phyloP scores from a whole-genome alignment of 2,113 vertebrate species.

The Mus pahari region DNA sequence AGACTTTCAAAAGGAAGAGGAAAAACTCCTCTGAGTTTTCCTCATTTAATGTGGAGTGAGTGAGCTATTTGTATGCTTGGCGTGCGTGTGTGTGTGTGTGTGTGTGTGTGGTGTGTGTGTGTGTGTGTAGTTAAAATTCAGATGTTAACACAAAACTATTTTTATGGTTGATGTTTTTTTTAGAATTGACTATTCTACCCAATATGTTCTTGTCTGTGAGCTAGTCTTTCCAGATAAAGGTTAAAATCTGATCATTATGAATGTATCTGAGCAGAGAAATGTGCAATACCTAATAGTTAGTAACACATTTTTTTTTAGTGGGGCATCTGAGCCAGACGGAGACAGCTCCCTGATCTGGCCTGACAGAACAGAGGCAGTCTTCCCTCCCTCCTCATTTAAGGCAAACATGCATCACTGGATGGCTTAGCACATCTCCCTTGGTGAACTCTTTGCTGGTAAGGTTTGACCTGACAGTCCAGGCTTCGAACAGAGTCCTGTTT shows the following conservation, averaged over 20 bases:
- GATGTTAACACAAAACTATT: background rate
- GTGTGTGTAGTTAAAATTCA: background rate
- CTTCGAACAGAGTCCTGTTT: background rate
- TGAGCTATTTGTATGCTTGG: background rate
- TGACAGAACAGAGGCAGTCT: background rate
- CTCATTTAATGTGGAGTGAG: slow-evolving; percentile 3
- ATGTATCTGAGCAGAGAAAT: slow-evolving; percentile 2
- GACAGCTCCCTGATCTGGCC: background rate
- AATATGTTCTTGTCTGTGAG: background rate
- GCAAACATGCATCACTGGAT: background rate
- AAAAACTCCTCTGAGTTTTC: background rate
- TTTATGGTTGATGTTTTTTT: background rate
- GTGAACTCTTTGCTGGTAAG: background rate
- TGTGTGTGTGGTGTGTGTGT: background rate
- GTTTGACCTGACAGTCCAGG: background rate
- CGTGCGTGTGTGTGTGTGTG: background rate
- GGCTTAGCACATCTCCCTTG: background rate
- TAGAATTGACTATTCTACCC: background rate
- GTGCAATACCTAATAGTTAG: background rate
- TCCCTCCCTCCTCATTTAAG: background rate
- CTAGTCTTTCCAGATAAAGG: background rate
- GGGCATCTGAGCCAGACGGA: background rate
- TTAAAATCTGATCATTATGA: background rate
- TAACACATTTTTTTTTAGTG: background rate
- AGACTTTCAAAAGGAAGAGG: slow-evolving; percentile 27